Evolutionary conservation across 2,113 vertebrate species (phyloP).

Genomic region (Tylochromis polylepis): DNA sequence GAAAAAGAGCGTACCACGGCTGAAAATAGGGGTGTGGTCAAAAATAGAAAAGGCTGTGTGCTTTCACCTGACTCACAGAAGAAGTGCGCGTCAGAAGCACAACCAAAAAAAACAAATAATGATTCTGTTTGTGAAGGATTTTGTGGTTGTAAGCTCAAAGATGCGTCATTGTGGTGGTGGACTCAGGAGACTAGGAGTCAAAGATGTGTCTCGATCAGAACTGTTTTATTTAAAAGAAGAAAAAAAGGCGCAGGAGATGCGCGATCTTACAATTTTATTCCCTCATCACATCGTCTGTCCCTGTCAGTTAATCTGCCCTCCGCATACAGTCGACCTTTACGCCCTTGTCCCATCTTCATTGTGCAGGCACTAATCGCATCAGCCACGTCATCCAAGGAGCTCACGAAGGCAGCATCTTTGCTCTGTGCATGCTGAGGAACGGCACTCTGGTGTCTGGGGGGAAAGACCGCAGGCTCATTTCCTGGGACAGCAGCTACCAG

Average conservation of each 20-base stretch:
- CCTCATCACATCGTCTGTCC: neutral
- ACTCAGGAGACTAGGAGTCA: neutral
- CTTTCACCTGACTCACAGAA: neutral
- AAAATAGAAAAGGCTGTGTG: neutral
- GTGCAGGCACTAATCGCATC: slow-evolving; percentile 92
- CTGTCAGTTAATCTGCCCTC: neutral
- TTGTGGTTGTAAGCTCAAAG: neutral
- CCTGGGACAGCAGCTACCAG: slow-evolving; percentile 91
- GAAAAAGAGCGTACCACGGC: neutral
- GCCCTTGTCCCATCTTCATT: slow-evolving; percentile 34
- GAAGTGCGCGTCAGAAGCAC: neutral
- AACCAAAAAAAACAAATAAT: neutral
- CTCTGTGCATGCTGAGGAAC: slow-evolving; percentile 92
- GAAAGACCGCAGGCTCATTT: slow-evolving; percentile 90
- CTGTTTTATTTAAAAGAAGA: neutral
- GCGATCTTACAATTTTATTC: neutral
- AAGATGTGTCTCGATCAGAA: neutral
- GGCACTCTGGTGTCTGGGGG: slow-evolving; percentile 92
- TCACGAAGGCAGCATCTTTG: slow-evolving; percentile 94
- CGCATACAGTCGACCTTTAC: neutral
- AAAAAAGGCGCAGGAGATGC: neutral
- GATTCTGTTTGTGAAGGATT: neutral
- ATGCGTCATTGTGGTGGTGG: neutral
- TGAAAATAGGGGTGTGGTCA: neutral
- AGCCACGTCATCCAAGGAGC: slow-evolving; percentile 89